A percentile compares a stretch with the other conserved stretches of the same genome.
These are phyloP conservation scores for Sporophila hypoxantha DNA, from an alignment of 2,113 vertebrate species.

Conservation along the genomic window DNA sequence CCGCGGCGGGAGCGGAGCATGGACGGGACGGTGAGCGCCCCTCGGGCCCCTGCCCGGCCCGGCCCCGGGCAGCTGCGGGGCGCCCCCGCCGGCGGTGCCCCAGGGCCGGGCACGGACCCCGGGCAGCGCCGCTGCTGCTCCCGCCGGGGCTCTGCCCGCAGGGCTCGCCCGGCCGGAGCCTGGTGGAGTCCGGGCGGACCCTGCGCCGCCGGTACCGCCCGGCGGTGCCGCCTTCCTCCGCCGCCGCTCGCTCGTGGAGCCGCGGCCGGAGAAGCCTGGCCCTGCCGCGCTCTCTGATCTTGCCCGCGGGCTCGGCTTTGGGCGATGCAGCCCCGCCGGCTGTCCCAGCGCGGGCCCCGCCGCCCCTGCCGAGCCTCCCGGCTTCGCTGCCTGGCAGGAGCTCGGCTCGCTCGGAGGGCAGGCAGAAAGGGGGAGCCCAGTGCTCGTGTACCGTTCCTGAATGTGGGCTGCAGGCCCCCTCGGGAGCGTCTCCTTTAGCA, in stretches of 20 bases:
- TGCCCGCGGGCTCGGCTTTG: neutral
- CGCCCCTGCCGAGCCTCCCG: neutral
- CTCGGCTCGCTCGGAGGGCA: neutral
- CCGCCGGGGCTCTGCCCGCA: neutral
- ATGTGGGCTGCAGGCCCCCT: neutral
- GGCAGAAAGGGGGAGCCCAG: neutral
- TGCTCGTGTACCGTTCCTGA: neutral
- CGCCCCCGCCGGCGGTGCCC: neutral
- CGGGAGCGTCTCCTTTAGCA: neutral
- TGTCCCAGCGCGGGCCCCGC: neutral
- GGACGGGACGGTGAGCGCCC: slow-evolving; percentile 19
- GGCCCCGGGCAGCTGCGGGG: neutral
- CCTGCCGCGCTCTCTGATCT: neutral
- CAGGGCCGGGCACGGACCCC: neutral
- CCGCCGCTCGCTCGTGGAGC: neutral
- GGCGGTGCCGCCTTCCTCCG: neutral
- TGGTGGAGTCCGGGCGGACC: neutral
- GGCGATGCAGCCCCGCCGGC: neutral
- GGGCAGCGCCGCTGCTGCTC: neutral
- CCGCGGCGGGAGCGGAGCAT: neutral
- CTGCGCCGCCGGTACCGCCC: neutral
- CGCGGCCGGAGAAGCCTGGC: neutral
- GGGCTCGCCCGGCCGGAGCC: neutral
- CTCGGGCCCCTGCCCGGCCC: neutral
- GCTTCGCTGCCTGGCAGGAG: neutral